A percentile compares a stretch with the other conserved stretches of the same genome.
These are phyloP conservation scores for Galerucella calmariensis DNA, from an alignment of 2,888 invertebrate genomes.

Conservation along the genomic window DNA sequence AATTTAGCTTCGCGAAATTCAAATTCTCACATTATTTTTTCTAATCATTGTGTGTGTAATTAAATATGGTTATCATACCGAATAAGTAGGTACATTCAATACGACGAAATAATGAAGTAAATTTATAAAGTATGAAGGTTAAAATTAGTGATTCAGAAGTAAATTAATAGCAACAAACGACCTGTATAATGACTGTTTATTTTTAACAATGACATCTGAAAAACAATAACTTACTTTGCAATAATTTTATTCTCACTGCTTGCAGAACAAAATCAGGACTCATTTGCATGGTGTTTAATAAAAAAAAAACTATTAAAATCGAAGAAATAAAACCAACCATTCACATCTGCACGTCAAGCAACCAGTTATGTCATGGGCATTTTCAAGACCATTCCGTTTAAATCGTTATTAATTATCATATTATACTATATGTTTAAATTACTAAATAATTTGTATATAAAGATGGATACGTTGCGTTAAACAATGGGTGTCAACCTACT, in stretches of 20 bases:
- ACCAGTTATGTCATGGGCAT: constrained; percentile 24
- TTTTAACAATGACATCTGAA: constrained; percentile 15
- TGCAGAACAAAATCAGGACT: constrained; percentile 19
- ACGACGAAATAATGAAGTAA: background rate
- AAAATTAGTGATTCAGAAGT: constrained; percentile 4
- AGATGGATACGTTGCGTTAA: constrained; percentile 26
- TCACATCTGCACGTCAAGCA: constrained; percentile 23
- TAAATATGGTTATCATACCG: background rate
- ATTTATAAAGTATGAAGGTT: constrained; percentile 7
- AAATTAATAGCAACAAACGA: constrained; percentile 8
- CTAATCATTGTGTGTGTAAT: background rate
- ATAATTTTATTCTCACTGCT: constrained; percentile 24
- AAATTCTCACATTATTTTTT: constrained; percentile 2
- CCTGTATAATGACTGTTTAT: background rate
- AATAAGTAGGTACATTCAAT: background rate
- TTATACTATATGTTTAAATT: constrained; percentile 23
- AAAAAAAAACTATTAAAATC: constrained; percentile 13
- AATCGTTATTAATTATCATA: constrained; percentile 26
- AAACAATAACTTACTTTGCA: constrained; percentile 27
- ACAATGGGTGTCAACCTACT: constrained; percentile 35
- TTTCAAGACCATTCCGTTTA: constrained; percentile 28
- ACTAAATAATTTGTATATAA: constrained; percentile 32
- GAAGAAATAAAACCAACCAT: constrained; percentile 20
- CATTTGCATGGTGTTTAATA: constrained; percentile 21
- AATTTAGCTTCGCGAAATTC: background rate